phyloP scores from a whole-genome alignment of 2,888 invertebrate species.

The Leucophenga montana region DNA sequence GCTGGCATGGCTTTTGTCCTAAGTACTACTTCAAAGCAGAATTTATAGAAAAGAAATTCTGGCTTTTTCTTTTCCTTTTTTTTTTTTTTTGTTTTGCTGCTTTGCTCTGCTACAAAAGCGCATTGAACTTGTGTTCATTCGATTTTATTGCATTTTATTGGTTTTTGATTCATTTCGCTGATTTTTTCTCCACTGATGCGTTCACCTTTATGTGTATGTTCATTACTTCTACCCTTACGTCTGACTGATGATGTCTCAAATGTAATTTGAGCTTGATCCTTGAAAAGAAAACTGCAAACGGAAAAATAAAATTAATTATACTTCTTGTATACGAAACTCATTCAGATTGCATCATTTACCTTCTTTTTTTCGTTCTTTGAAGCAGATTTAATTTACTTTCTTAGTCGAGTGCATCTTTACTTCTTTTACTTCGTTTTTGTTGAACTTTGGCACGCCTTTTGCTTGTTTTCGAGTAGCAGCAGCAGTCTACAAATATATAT shows the following conservation, averaged over 20 bases:
- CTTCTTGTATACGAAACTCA: conserved; percentile 60
- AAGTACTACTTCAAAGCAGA: background rate
- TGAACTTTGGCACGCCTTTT: conserved; percentile 51
- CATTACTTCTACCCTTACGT: background rate
- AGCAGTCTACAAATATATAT: background rate
- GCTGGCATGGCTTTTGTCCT: conserved; percentile 10
- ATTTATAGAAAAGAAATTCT: conserved; percentile 29
- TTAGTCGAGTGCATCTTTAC: conserved; percentile 10
- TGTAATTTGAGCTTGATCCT: conserved; percentile 46
- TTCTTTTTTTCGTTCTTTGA: background rate
- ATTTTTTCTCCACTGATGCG: conserved; percentile 23
- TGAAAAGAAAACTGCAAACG: background rate
- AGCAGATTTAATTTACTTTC: conserved; percentile 8
- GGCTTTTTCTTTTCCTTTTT: background rate
- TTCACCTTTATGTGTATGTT: conserved; percentile 21
- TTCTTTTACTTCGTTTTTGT: background rate
- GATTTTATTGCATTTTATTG: conserved; percentile 62
- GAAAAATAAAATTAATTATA: conserved; percentile 33
- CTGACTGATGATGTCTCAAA: conserved; percentile 31
- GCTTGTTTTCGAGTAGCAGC: conserved; percentile 50
- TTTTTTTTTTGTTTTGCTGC: background rate
- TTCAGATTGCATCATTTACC: conserved; percentile 32
- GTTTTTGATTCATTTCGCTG: conserved; percentile 55
- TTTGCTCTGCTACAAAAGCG: background rate
- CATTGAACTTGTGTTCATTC: conserved; percentile 23